Conservation (phyloP, 2,797 vertebrate genomes). For the Cryptoprocta ferox region DNA sequence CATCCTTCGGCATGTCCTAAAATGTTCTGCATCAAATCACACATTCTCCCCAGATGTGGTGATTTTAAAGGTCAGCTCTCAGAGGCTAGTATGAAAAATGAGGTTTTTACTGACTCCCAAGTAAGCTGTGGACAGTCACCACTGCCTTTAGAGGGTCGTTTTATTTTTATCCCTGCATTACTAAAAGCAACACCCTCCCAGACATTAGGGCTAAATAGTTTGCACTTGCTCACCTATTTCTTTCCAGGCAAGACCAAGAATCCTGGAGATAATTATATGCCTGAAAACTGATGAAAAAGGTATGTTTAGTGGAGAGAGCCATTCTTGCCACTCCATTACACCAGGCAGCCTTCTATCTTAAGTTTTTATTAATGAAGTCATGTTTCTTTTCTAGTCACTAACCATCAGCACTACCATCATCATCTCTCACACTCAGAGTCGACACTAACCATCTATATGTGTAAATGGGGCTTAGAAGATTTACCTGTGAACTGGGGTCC, state of each 20-base stretch:
- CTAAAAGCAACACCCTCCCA: constrained; percentile 46
- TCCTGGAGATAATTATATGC: constrained; percentile 7
- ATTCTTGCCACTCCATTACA: background rate
- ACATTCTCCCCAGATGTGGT: constrained; percentile 76
- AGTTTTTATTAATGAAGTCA: constrained; percentile 60
- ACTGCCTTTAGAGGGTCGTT: constrained; percentile 57
- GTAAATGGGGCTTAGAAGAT: constrained; percentile 63
- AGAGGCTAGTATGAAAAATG: background rate
- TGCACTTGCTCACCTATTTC: constrained; percentile 38
- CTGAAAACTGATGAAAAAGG: constrained; percentile 33
- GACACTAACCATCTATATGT: background rate
- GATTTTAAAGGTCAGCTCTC: constrained; percentile 67
- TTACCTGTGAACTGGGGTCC: constrained; percentile 23
- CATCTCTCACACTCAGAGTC: constrained; percentile 33
- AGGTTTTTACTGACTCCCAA: constrained; percentile 56
- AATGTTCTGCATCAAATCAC: constrained; percentile 68
- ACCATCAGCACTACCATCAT: background rate
- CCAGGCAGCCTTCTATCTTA: constrained; percentile 38
- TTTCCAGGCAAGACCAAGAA: constrained; percentile 40
- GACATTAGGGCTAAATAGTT: constrained; percentile 26
- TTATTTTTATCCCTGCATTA: constrained; percentile 67
- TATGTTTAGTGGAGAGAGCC: background rate
- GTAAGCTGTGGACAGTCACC: constrained; percentile 18
- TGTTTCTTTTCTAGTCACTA: constrained; percentile 66
- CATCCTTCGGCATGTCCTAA: constrained; percentile 39